phyloP scores from a whole-genome alignment of 1,140 invertebrate genomes.

The Atta colombica region DNA sequence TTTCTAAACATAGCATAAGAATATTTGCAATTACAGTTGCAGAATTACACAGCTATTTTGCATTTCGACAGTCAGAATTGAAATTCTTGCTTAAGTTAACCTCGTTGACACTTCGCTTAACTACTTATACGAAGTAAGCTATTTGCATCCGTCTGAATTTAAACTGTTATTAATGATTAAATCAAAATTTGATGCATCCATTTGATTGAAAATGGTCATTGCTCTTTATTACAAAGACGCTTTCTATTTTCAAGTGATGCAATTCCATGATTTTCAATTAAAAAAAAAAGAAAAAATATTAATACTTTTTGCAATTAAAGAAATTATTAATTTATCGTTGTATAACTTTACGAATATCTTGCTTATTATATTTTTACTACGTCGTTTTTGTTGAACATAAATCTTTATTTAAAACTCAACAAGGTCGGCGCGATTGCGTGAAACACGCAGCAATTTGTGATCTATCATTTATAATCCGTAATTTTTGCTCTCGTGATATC shows the following conservation, averaged over 20 bases:
- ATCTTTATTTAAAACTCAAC: background rate
- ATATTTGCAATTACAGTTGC: constrained; percentile 21
- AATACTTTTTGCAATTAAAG: background rate
- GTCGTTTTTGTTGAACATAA: background rate
- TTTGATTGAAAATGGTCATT: background rate
- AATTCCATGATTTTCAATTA: background rate
- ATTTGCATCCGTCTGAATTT: background rate
- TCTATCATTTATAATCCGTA: constrained; percentile 40
- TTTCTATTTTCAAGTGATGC: background rate
- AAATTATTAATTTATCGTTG: background rate
- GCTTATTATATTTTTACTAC: constrained; percentile 6
- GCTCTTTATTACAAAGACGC: background rate
- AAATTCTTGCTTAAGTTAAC: constrained; percentile 38
- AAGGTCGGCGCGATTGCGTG: background rate
- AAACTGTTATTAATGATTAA: background rate
- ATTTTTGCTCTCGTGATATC: background rate
- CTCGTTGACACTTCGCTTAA: constrained; percentile 6
- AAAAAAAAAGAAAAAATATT: background rate
- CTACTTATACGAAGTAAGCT: background rate
- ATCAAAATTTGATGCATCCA: background rate
- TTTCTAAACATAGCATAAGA: background rate
- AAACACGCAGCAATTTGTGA: constrained; percentile 19
- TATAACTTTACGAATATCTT: background rate
- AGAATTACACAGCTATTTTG: constrained; percentile 1
- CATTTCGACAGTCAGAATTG: constrained; percentile 10